phyloP scores from a whole-genome alignment of 2,797 vertebrate species.

The Buphagus erythrorhynchus region DNA sequence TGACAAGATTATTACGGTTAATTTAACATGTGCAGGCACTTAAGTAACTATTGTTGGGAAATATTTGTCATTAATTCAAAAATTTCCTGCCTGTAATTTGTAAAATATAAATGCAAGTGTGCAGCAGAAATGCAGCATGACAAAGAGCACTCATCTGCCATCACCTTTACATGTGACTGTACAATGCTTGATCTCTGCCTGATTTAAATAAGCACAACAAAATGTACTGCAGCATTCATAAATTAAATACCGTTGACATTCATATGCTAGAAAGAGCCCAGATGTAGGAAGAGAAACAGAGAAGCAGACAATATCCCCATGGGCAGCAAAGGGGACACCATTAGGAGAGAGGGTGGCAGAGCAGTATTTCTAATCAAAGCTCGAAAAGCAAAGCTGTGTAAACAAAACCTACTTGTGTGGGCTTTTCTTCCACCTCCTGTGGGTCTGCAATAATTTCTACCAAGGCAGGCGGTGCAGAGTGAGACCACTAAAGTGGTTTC shows the following conservation, averaged over 20 bases:
- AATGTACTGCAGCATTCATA: not conserved
- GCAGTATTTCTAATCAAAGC: not conserved
- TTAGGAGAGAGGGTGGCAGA: not conserved
- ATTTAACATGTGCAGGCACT: constrained; percentile 41
- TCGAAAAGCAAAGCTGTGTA: not conserved
- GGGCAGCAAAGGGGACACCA: not conserved
- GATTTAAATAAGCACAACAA: not conserved
- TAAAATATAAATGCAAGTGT: not conserved
- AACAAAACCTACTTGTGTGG: not conserved
- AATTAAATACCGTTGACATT: not conserved
- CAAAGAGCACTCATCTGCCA: constrained; percentile 8
- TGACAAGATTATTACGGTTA: constrained; percentile 32
- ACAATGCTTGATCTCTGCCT: not conserved
- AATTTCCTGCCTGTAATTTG: constrained; percentile 13
- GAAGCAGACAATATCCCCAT: not conserved
- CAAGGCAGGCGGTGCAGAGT: not conserved
- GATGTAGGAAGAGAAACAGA: not conserved
- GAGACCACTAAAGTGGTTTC: not conserved
- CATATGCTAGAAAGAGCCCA: not conserved
- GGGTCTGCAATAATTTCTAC: not conserved
- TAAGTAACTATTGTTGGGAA: constrained; percentile 55
- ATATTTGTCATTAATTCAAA: constrained; percentile 46
- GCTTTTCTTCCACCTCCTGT: not conserved
- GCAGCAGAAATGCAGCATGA: not conserved
- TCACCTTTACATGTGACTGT: not conserved